phyloP scores from a whole-genome alignment of 1,140 invertebrate species.

The Heliconius congener region DNA sequence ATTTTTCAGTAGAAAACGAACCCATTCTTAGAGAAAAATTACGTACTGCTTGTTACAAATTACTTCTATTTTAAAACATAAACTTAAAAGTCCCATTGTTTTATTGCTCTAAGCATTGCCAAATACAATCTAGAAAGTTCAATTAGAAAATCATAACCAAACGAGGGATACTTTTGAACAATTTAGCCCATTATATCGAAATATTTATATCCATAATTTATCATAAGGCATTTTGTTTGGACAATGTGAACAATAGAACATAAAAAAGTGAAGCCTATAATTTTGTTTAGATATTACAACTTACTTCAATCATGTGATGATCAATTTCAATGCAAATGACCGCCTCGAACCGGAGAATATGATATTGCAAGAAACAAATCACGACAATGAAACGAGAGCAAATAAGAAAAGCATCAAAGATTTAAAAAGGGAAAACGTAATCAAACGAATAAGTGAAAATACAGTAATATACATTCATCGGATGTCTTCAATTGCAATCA shows the following conservation, averaged over 20 bases:
- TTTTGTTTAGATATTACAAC: conserved; percentile 48
- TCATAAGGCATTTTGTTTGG: conserved; percentile 53
- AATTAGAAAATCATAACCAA: conserved; percentile 50
- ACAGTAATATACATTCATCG: conserved; percentile 37
- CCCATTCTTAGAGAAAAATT: not conserved
- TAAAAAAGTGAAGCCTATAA: conserved; percentile 63
- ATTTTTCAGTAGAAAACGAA: not conserved
- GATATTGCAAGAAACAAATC: conserved; percentile 25
- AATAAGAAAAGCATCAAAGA: conserved; percentile 29
- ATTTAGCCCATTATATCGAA: conserved; percentile 66
- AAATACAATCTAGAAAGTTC: conserved; percentile 57
- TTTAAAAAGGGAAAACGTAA: conserved; percentile 26
- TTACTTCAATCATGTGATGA: conserved; percentile 49
- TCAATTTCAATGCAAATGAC: conserved; percentile 50
- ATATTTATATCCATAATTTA: conserved; percentile 61
- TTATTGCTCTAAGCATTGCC: conserved; percentile 25
- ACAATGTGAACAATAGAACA: conserved; percentile 59
- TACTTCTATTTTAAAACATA: not conserved
- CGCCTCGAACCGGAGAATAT: conserved; percentile 21
- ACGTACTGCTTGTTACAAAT: not conserved
- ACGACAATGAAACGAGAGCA: conserved; percentile 24
- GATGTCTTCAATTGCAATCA: conserved; percentile 45
- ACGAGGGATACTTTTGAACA: conserved; percentile 50
- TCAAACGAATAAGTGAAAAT: conserved; percentile 24
- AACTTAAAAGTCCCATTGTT: not conserved